A percentile compares a stretch with the other conserved stretches of the same genome.
Evolutionary conservation across 1,140 invertebrate genomes (phyloP).

Genomic region (Stegodyphus dumicola): DNA sequence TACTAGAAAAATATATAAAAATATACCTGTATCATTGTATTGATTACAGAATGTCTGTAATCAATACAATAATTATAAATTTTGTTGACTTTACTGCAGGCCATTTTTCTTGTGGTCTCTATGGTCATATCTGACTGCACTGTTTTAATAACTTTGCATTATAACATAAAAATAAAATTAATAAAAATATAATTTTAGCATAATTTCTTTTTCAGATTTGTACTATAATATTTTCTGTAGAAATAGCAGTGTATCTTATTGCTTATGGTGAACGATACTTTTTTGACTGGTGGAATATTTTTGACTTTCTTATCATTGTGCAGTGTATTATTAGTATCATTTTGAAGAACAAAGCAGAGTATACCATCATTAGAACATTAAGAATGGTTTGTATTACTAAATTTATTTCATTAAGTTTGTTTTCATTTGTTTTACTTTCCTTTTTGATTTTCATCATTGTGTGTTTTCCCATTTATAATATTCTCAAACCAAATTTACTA

Average conservation of each 20-base stretch:
- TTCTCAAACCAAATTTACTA: neutral
- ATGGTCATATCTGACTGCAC: neutral
- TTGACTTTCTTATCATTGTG: slow-evolving; percentile 17
- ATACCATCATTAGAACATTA: slow-evolving; percentile 5
- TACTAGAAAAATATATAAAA: neutral
- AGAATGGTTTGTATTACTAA: slow-evolving; percentile 16
- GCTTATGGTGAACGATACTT: slow-evolving; percentile 10
- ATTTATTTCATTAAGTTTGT: neutral
- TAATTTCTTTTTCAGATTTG: slow-evolving; percentile 18
- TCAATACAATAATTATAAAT: neutral
- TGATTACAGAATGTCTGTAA: neutral
- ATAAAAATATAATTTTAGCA: neutral
- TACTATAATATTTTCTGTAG: slow-evolving; percentile 26
- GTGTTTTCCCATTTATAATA: neutral
- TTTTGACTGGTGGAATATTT: neutral
- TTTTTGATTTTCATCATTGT: neutral
- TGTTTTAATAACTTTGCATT: neutral
- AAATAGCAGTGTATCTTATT: slow-evolving; percentile 5
- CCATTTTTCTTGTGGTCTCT: neutral
- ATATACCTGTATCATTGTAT: neutral
- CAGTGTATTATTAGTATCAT: neutral
- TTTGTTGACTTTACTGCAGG: neutral
- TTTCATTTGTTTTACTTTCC: neutral
- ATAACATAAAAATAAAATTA: neutral
- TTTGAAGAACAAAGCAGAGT: neutral